Evolutionary conservation across 2,113 vertebrate genomes (phyloP).

Genomic region (Erpornis zantholeuca): DNA sequence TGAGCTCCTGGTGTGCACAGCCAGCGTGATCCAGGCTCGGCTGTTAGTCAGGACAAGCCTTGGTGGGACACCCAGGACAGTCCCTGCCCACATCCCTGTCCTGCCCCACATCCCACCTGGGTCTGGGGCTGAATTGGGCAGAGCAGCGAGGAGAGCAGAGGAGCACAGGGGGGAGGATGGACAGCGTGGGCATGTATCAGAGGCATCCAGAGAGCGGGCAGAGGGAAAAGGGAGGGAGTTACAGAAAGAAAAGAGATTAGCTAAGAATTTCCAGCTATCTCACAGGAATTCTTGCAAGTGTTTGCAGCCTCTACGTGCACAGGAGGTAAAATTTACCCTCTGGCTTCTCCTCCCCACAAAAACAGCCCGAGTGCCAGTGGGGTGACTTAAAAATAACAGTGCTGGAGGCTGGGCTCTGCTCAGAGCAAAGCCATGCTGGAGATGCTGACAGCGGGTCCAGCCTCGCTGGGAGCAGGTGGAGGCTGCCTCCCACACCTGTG

Average conservation of each 20-base stretch:
- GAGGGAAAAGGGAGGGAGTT: background rate
- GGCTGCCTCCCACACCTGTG: background rate
- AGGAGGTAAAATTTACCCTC: background rate
- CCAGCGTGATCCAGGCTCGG: fast-evolving
- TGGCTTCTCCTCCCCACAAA: fast-evolving
- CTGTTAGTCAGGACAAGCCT: background rate
- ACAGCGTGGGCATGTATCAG: fast-evolving
- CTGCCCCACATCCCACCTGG: background rate
- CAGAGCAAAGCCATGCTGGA: background rate
- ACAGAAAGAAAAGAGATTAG: background rate
- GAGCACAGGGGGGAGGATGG: background rate
- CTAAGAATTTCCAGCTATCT: background rate
- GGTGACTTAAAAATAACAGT: background rate
- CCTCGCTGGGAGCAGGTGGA: background rate
- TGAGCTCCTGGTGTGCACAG: background rate
- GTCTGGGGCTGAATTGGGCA: background rate
- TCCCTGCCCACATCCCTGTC: background rate
- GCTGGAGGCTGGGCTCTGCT: background rate
- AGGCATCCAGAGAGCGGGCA: background rate
- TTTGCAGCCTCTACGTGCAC: background rate
- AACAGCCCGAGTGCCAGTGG: background rate
- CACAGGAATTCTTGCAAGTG: background rate
- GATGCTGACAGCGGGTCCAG: background rate
- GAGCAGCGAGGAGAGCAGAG: fast-evolving
- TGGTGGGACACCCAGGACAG: background rate